phyloP scores from a whole-genome alignment of 2,113 vertebrate genomes.

The Lathamus discolor region DNA sequence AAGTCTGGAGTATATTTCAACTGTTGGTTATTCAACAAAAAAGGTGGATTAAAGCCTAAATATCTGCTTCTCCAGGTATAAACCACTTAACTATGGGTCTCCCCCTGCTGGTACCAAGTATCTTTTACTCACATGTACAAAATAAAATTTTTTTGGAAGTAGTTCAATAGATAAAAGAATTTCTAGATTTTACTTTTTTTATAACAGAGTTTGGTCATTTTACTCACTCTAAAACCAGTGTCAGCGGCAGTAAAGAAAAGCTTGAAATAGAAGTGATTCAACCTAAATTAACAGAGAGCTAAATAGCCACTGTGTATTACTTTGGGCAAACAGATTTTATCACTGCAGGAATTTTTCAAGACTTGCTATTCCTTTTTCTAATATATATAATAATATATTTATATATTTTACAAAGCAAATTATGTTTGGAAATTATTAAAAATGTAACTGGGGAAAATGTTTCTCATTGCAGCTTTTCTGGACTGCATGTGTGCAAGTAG shows the following conservation, averaged over 20 bases:
- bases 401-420: not conserved
- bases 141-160: not conserved
- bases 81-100: not conserved
- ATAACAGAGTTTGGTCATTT: constrained; percentile 15
- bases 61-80: not conserved
- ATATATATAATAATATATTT: not conserved
- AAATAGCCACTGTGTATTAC: constrained; percentile 32
- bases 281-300: constrained; percentile 38
- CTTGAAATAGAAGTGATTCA: constrained; percentile 20
- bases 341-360: constrained; percentile 51
- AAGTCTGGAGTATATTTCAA: not conserved
- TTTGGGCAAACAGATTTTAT: constrained; percentile 46
- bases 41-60: not conserved
- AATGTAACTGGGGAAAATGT: constrained; percentile 58
- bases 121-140: not conserved
- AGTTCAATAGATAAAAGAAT: not conserved
- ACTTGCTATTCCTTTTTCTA: constrained; percentile 24
- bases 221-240: constrained; percentile 29
- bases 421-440: constrained; percentile 60
- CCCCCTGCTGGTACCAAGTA: no score
- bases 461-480: no score
- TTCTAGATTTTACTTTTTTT: not conserved
- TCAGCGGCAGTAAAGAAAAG: constrained; percentile 16
- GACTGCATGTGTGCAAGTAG: no score
- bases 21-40: not conserved